Evolutionary conservation across 2,797 vertebrate species (phyloP).

Genomic region (Chrysocyon brachyurus): DNA sequence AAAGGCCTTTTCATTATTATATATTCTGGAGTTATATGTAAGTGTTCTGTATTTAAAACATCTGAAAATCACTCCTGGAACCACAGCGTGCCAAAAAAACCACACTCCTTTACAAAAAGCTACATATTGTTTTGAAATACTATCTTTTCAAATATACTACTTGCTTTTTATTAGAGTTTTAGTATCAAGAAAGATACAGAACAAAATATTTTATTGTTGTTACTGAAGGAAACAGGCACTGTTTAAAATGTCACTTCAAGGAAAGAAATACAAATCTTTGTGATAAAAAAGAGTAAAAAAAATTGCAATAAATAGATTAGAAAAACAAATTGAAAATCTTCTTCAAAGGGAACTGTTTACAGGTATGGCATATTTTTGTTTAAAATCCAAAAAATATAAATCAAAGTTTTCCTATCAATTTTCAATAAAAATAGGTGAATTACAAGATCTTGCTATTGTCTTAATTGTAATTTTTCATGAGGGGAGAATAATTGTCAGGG

Average conservation of each 20-base stretch:
- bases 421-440: slow-evolving; percentile 26
- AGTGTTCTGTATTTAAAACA: background rate
- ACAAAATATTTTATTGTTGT: background rate
- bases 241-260: background rate
- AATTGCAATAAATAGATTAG: background rate
- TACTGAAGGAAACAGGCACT: background rate
- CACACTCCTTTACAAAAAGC: background rate
- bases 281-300: background rate
- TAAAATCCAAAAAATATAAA: slow-evolving; percentile 4
- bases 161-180: background rate
- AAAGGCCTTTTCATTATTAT: background rate
- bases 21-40: background rate
- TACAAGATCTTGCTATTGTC: background rate
- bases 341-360: background rate
- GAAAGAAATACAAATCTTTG: slow-evolving; percentile 5
- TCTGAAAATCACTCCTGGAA: background rate
- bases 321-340: background rate
- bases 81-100: background rate
- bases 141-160: background rate
- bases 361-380: slow-evolving; percentile 1
- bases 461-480: slow-evolving; percentile 51
- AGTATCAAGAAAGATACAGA: background rate
- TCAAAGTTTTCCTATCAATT: background rate
- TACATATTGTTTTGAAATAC: background rate
- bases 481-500: background rate